These are phyloP conservation scores for Lepidonotus clava DNA, from an alignment of 2,888 invertebrate species.

Conservation along the genomic window DNA sequence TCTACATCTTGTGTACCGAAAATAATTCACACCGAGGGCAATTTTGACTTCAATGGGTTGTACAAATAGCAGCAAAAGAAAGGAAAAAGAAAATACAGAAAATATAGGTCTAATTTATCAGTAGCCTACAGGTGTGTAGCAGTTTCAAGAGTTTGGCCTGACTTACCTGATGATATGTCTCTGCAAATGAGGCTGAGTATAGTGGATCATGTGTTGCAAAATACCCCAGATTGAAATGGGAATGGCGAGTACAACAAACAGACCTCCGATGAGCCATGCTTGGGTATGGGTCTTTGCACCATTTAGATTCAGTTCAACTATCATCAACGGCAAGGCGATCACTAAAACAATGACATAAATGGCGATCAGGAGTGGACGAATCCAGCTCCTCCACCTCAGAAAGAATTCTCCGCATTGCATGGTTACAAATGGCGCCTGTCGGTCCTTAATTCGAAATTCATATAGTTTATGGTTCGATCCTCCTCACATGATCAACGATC, in stretches of 20 bases:
- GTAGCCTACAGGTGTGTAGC: background rate
- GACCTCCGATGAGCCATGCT: constrained; percentile 90
- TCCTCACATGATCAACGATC: background rate
- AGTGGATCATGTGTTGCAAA: constrained; percentile 94
- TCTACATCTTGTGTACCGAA: no score
- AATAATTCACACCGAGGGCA: no score
- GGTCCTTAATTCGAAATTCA: no score
- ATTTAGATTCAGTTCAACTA: constrained; percentile 88
- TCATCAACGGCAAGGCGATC: constrained; percentile 90
- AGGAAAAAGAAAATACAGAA: no score
- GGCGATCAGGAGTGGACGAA: constrained; percentile 90
- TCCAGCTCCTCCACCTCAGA: constrained; percentile 90
- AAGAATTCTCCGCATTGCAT: constrained; percentile 54
- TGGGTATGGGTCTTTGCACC: constrained; percentile 87
- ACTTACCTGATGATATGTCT: constrained; percentile 93
- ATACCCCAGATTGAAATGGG: constrained; percentile 98
- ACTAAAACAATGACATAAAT: constrained; percentile 90
- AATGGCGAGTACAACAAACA: constrained; percentile 94
- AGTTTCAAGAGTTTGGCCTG: background rate
- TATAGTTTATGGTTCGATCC: background rate
- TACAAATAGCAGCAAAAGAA: no score
- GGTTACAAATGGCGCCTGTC: background rate
- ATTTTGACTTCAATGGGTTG: no score
- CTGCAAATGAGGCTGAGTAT: constrained; percentile 94
- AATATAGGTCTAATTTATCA: no score